Base-by-base conservation (phyloP, 2,888 invertebrate species). In the Augiades crinisus region DNA sequence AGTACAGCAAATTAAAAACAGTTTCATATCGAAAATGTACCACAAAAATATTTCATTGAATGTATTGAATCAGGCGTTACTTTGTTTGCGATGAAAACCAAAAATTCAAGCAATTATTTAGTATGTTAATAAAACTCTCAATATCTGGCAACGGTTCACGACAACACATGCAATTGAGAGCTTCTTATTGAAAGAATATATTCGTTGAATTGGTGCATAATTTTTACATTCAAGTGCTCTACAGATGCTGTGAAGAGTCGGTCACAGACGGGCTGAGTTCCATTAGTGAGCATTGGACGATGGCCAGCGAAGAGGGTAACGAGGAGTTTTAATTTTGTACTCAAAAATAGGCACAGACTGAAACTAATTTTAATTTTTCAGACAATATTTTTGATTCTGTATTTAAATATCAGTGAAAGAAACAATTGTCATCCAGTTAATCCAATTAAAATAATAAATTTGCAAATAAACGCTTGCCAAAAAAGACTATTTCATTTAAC, bases 221-320 rank as follows among this genome's bases (percentile, higher is more conserved):
- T 80, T 83, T 82, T 82, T 72, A 72, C 70, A 76, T 71, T 62
- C 67, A 70, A 79, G 76, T 67, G 68, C 67, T 64, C 72, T 73
- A 66, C 60, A 70, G n/a, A n/a, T n/a, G 63, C 56, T 55, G 67
- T 78, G 72, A 75, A 83, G 81, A 70, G n/a, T n/a, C n/a, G n/a
- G n/a, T n/a, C n/a, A n/a, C n/a, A n/a, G 44, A 40, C 38, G 31
- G 36, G 74, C 80, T 59, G 71, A 77, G 76, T 75, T 82, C 81
- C 81, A 85, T 86, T 86, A 84, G 82, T 69, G 75, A 77, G 63
- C 78, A 76, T 82, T 87, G 86, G 86, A 80, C 71, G 62, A 22
- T 57, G 67, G 83, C 86, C 86, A 86, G n/a, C n/a, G n/a, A n/a
- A n/a, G 77, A 53, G 61, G 59, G 60, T 53, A 58, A n/a, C n/a